phyloP scores from a whole-genome alignment of 1,140 invertebrate genomes.

The Drosophila willistoni region DNA sequence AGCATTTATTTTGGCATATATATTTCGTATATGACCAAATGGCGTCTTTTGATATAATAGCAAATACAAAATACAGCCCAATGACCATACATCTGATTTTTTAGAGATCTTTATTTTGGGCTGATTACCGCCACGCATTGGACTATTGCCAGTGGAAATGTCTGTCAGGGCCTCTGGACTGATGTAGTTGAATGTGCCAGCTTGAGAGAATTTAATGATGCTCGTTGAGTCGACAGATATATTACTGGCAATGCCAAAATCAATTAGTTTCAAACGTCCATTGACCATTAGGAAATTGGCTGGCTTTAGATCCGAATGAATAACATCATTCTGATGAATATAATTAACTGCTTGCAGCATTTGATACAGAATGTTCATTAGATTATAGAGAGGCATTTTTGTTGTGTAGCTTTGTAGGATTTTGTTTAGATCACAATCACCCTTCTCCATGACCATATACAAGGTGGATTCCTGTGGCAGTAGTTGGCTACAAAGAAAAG shows the following conservation, averaged over 20 bases:
- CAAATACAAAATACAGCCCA: conserved; percentile 98
- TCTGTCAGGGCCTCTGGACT: conserved; percentile 95
- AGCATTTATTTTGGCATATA: conserved; percentile 90
- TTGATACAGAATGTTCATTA: conserved; percentile 96
- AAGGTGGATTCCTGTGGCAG: conserved; percentile 87
- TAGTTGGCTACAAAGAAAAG: conserved; percentile 83
- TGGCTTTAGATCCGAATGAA: conserved; percentile 98
- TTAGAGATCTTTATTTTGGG: conserved; percentile 88
- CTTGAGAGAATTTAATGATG: conserved; percentile 91
- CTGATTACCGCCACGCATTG: conserved; percentile 71
- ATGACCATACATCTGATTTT: conserved; percentile 98
- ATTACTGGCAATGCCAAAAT: conserved; percentile 98
- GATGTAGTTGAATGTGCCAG: conserved; percentile 97
- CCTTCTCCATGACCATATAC: conserved; percentile 95
- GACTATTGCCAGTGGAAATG: conserved; percentile 83
- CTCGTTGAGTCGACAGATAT: conserved; percentile 95
- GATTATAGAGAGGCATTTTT: conserved; percentile 87
- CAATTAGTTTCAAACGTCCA: conserved; percentile 96
- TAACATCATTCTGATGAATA: conserved; percentile 94
- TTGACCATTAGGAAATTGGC: conserved; percentile 97
- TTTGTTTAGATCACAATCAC: conserved; percentile 93
- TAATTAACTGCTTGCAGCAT: conserved; percentile 96
- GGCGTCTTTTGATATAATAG: conserved; percentile 95
- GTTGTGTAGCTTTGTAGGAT: conserved; percentile 87
- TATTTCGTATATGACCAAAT: conserved; percentile 92